Evolutionary conservation across 2,888 invertebrate species (phyloP).

Genomic region (Clivina fossor): DNA sequence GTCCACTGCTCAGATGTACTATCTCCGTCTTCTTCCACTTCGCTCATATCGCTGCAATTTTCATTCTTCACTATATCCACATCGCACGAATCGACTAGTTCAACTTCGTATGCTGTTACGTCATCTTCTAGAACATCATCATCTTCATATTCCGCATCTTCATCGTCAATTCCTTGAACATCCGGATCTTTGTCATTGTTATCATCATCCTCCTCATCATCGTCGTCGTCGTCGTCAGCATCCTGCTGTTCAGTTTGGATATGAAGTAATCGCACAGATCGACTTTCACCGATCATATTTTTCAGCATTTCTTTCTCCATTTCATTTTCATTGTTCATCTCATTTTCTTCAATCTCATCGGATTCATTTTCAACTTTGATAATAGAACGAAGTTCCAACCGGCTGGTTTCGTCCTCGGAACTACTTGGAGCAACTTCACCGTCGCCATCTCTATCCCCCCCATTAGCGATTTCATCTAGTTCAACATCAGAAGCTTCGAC

Average conservation of each 20-base stretch:
- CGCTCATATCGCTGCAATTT: too few species aligned
- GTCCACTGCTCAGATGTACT: too few species aligned
- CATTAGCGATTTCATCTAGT: constrained; percentile 27
- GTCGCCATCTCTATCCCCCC: not conserved
- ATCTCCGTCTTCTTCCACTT: too few species aligned
- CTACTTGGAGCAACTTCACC: not conserved
- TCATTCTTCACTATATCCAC: too few species aligned
- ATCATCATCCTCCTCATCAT: constrained; percentile 30
- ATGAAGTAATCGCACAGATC: constrained; percentile 8
- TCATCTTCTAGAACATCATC: not conserved
- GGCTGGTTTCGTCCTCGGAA: not conserved
- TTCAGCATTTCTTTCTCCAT: constrained; percentile 32
- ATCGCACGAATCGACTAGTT: constrained; percentile 15
- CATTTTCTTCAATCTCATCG: constrained; percentile 1
- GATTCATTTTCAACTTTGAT: not conserved
- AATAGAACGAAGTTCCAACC: too few species aligned
- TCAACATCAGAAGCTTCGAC: constrained; percentile 39
- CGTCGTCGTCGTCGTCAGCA: constrained; percentile 32
- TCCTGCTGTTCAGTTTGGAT: constrained; percentile 3
- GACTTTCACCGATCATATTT: constrained; percentile 30
- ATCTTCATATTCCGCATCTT: constrained; percentile 9
- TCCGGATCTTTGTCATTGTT: not conserved
- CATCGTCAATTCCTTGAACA: not conserved
- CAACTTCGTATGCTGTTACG: not conserved
- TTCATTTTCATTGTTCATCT: constrained; percentile 6